A percentile compares a stretch with the other conserved stretches of the same genome.
Evolutionary conservation across 1,140 invertebrate species (phyloP).

Genomic region (Lerema accius): DNA sequence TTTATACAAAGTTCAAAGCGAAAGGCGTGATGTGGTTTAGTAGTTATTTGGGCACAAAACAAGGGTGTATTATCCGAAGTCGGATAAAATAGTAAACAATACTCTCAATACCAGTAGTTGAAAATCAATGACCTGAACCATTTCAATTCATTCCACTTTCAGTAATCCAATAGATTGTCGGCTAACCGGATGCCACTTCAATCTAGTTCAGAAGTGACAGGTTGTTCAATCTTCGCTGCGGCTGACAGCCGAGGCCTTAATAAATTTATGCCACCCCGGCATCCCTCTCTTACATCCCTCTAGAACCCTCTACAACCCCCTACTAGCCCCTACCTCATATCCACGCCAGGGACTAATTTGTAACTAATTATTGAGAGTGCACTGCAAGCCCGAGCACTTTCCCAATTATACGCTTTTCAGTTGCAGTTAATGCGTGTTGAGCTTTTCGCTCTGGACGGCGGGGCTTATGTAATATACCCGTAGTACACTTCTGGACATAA

Average conservation of each 20-base stretch:
- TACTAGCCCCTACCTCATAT: not conserved
- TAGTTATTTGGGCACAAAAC: too few species aligned
- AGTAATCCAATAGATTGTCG: constrained; percentile 23
- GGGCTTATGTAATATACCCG: too few species aligned
- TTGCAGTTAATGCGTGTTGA: constrained; percentile 3
- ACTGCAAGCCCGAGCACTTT: constrained; percentile 21
- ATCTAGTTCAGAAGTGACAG: constrained; percentile 30
- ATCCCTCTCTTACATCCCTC: not conserved
- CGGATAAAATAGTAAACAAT: too few species aligned
- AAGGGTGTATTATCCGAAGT: too few species aligned
- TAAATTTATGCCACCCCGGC: constrained; percentile 34
- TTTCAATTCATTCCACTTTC: constrained; percentile 18
- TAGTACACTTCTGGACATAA: too few species aligned
- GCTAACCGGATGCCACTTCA: constrained; percentile 29
- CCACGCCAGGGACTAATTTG: constrained; percentile 30
- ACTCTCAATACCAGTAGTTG: not conserved
- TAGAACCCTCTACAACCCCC: not conserved
- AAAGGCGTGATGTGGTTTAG: too few species aligned
- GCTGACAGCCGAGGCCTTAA: constrained; percentile 33
- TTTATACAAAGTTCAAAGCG: too few species aligned
- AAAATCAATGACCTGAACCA: constrained; percentile 14
- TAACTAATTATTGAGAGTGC: constrained; percentile 36
- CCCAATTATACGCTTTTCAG: constrained; percentile 17
- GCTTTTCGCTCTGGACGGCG: not conserved
- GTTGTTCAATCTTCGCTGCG: constrained; percentile 32